Base-by-base conservation (phyloP, 1,140 invertebrate genomes). In the Zaprionus nigranus region DNA sequence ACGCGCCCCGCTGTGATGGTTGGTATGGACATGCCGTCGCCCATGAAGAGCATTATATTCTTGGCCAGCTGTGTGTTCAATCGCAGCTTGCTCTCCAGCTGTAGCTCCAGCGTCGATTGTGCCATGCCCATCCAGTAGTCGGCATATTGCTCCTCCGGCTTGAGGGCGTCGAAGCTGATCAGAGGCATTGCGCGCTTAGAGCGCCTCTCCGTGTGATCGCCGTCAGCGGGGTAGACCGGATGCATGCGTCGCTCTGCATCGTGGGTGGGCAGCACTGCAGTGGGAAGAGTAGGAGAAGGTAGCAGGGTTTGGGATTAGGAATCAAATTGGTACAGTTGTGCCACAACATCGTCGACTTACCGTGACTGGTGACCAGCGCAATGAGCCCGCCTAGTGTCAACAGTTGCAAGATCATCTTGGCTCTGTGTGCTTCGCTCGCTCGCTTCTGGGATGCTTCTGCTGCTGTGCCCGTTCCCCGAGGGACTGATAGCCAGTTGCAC, bases 31-130 rank as follows among this genome's bases (percentile, higher is more conserved):
- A 97, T 96, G 17, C 95, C 96, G 83, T 96, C 96, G 2, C 96
- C 96, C 30, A 97, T 82, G 79, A 96, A 96, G n/a, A 96, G 81
- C 59, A 96, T 95, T 7, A 96, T 93, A 92, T 96, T 97, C 87
- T 95, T 96, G 17, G 96, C 95, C 68, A 91, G 75, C 65, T 94
- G 93, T 54, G 93, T 93, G 46, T 94, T 94, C 17, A 93, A 76
- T 56, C 70, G 54, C 61, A 85, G 40, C 34, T 92, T 92, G 54
- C 78, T 88, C n/a, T 90, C 75, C 60, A 92, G 57, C 69, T 93
- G 92, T 58, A 90, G 77, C 1, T 90, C 68, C 15, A 93, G 64
- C 7, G 68, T 85, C 54, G 82, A 64, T 15, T 90, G 75, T 1
- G 82, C 93, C 38, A 90, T 20, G 5, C 73, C 68, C 11, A 78